Conservation (phyloP, 2,113 vertebrate genomes). For the Ctenomys sociabilis region DNA sequence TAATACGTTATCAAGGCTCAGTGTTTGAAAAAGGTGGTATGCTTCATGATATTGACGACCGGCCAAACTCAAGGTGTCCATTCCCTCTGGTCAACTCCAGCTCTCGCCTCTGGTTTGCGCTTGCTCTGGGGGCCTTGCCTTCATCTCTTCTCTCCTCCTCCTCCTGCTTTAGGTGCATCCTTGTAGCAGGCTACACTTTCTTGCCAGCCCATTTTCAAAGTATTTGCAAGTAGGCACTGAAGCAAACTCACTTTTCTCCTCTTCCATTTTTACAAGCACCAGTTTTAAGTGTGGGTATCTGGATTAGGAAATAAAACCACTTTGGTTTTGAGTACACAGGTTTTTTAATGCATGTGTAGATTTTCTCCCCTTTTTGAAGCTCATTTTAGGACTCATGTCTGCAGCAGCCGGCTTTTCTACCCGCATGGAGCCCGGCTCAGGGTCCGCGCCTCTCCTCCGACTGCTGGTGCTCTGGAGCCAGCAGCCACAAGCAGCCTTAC, state of each 20-base stretch:
- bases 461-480: background rate
- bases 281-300: background rate
- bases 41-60: constrained; percentile 68
- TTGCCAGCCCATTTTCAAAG: background rate
- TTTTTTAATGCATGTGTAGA: background rate
- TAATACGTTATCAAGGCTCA: background rate
- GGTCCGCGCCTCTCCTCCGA: background rate
- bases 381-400: background rate
- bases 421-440: background rate
- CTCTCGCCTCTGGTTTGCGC: background rate
- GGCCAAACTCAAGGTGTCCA: constrained; percentile 62
- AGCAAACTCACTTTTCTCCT: background rate
- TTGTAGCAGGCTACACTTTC: constrained; percentile 36
- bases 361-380: background rate
- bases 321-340: background rate
- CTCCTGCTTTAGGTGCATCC: constrained; percentile 32
- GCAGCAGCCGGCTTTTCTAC: background rate
- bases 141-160: constrained; percentile 19
- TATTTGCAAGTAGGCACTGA: background rate
- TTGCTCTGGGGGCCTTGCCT: background rate
- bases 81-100: constrained; percentile 70
- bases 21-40: background rate
- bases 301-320: background rate
- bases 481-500: constrained; percentile 2
- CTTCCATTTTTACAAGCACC: background rate